Conservation (phyloP, 2,113 vertebrate genomes). For the Lichenostomus cassidix region DNA sequence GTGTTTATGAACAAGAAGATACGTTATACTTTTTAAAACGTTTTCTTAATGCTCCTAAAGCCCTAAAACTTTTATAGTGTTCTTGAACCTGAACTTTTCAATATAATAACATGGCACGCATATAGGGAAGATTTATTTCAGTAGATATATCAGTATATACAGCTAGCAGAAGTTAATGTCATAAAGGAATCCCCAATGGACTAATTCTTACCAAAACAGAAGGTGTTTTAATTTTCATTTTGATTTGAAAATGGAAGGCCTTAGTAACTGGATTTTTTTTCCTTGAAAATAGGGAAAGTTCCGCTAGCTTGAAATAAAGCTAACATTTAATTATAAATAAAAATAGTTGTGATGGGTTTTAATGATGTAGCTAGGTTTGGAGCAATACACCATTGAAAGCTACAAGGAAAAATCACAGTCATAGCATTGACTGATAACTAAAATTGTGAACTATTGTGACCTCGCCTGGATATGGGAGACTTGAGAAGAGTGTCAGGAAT, state of each 20-base stretch:
- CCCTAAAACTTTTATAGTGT: background rate
- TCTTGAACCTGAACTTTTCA: background rate
- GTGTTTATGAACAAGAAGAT: background rate
- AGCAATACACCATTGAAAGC: conserved; percentile 11
- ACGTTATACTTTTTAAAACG: background rate
- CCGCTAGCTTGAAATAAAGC: conserved; percentile 9
- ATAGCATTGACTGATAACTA: conserved; percentile 6
- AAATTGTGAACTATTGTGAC: background rate
- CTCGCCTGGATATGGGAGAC: background rate
- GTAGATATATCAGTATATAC: background rate
- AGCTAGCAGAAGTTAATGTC: background rate
- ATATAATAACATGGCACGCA: background rate
- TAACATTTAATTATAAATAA: conserved; percentile 34
- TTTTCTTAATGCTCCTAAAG: background rate
- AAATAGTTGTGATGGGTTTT: background rate
- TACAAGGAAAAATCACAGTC: background rate
- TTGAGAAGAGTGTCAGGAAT: background rate
- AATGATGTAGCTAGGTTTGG: conserved; percentile 6
- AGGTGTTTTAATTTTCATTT: conserved; percentile 9
- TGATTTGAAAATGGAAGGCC: background rate
- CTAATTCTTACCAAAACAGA: background rate
- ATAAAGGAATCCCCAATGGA: background rate
- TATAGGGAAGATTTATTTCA: background rate
- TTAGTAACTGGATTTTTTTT: background rate
- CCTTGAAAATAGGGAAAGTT: background rate